These are phyloP conservation scores for Triplophysa siluroides DNA, from an alignment of 2,113 vertebrate genomes.

Conservation along the genomic window DNA sequence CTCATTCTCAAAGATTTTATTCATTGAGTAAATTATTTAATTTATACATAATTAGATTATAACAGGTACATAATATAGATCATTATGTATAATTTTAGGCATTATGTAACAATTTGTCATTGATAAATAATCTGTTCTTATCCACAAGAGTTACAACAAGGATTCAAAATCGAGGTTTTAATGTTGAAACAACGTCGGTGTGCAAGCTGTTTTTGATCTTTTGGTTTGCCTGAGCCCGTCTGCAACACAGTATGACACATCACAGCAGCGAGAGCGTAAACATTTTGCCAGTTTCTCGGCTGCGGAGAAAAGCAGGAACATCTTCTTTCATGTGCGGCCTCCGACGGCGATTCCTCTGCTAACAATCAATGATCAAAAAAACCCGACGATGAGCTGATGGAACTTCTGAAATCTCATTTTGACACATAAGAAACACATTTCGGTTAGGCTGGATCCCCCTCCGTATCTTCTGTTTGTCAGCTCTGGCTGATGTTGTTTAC, in stretches of 20 bases:
- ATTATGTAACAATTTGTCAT: too few species aligned
- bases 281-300: slow-evolving; percentile 23
- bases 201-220: slow-evolving; percentile 15
- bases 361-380: slow-evolving; percentile 47
- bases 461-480: slow-evolving; percentile 45
- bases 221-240: slow-evolving; percentile 3
- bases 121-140: too few species aligned
- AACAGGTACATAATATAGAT: too few species aligned
- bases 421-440: slow-evolving; percentile 29
- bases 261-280: slow-evolving; percentile 9
- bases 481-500: slow-evolving; percentile 45
- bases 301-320: slow-evolving; percentile 10
- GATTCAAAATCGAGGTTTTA: not conserved
- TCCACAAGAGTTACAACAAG: not conserved
- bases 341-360: slow-evolving; percentile 20
- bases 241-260: slow-evolving; percentile 21
- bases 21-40: too few species aligned
- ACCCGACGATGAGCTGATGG: slow-evolving; percentile 30
- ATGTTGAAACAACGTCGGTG: not conserved
- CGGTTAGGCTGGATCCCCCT: slow-evolving; percentile 13
- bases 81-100: too few species aligned
- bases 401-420: slow-evolving; percentile 35
- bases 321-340: not conserved
- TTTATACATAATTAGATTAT: too few species aligned
- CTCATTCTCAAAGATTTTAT: too few species aligned